Base-by-base conservation (phyloP, 1,140 invertebrate genomes). In the Cydia pomonella region DNA sequence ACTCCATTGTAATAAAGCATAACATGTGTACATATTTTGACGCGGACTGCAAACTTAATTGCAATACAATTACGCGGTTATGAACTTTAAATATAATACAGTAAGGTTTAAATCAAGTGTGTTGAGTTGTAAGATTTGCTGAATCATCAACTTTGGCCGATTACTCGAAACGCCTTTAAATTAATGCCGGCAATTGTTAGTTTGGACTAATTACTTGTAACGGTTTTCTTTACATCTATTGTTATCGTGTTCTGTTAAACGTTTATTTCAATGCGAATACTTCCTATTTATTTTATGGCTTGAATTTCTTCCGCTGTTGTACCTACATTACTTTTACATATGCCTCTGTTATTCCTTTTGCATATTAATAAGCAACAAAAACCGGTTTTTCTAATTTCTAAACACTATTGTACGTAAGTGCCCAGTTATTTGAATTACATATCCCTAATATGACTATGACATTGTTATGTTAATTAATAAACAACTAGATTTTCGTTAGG, bases 81-180 rank as follows among this genome's bases (percentile, higher is more conserved):
- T 59, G 21, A 23, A 59, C 53, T 59, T 3, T 59, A 23, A 59
- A 10, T 23, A 9, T 10, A 23, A 59, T 9, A 10, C 10, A 59
- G 9, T 59, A 59, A 59, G 21, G 21, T 23, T n/a, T 18, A 7
- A 18, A 18, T 18, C 3, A 53, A 53, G 18, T 59, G 53, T 23
- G 10, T 59, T 59, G 1, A 2, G 21, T 6, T 23, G 53, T 59
- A 59, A n/a, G 6, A 59, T 59, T 10, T 23, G 53, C 53, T 59
- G 53, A 59, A 23, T 59, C 53, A 59, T 59, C 47, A 9, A 59
- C 21, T 59, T 21, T 23, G 53, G 53, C 53, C 53, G 53, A 59
- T 59, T 59, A 23, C 53, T 59, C 21, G 53, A 59, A 59, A 59
- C 53, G 53, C 53, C 53, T 59, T 59, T 23, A 59, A 23, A 23